Base-by-base conservation (phyloP, 2,113 vertebrate species). In the Tyrannus savana region DNA sequence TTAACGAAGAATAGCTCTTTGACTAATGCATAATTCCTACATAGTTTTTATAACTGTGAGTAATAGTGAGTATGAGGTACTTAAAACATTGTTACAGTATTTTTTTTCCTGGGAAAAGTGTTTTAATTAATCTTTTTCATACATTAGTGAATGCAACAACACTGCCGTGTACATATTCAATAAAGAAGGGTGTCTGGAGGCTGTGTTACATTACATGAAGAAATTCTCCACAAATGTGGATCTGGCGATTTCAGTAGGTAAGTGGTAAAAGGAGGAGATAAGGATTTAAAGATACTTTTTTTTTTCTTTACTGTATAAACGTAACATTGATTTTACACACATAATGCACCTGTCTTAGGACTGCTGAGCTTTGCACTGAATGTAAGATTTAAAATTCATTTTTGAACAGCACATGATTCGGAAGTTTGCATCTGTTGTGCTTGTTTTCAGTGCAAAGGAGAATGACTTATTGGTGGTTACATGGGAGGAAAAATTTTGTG, bases 161-260 rank as follows among this genome's bases (percentile, higher is more conserved):
- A 98, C 98, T 28, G 99, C 99, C 3, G 96, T 99, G 17, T 97
- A 97, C 33, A 88, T 99, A 94, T 99, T 99, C 98, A 99, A 99
- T 97, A 99, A 98, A 96, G 98, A 98, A 49, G 98, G 98, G 41
- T 99, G 99, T 75, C 96, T 99, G 95, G 98, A 99, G 75, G 78
- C 98, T 96, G 96, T 99, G 11, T 95, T 99, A 83, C 98, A 97
- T 86, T 99, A 97, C 97, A 95, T 99, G 94, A 98, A 98, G 96
- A 98, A 97, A 88, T 98, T 99, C 95, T 81, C 97, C 39, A 97
- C 98, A 24, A 99, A 98, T 39, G 89, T 98, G 66, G 98, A 99
- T 88, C 97, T 99, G 97, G 99, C 99, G 89, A 96, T 99, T 92
- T 99, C 99, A 89, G 99, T 98, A 96, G 99, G 99, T 99, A 96